Evolutionary conservation across 2,113 vertebrate species (phyloP).

Genomic region (Thinocorus orbignyianus): DNA sequence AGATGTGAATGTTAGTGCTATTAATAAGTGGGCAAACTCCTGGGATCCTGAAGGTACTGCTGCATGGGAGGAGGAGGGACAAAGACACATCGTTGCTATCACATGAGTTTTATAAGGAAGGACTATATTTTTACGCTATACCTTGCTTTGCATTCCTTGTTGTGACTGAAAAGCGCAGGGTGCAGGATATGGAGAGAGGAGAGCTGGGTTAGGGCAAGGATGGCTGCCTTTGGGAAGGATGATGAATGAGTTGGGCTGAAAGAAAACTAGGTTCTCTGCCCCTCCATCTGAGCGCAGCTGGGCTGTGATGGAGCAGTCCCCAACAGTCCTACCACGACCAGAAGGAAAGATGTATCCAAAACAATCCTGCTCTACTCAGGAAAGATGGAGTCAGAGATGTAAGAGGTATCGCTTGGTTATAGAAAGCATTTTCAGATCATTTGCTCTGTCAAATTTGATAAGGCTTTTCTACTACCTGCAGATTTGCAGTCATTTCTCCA

Average conservation of each 20-base stretch:
- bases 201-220: background rate
- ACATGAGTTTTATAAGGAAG: background rate
- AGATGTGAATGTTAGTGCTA: constrained; percentile 43
- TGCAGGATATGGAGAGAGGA: background rate
- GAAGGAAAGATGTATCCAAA: background rate
- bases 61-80: background rate
- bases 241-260: background rate
- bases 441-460: background rate
- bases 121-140: background rate
- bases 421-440: background rate
- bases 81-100: background rate
- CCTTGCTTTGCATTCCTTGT: background rate
- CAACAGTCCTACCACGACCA: background rate
- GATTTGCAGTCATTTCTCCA: background rate
- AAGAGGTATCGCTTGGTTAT: background rate
- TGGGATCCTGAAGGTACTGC: constrained; percentile 26
- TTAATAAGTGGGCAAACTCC: constrained; percentile 27
- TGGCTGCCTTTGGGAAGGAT: background rate
- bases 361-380: background rate
- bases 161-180: background rate
- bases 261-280: background rate
- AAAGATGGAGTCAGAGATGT: background rate
- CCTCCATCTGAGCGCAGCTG: background rate
- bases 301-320: background rate
- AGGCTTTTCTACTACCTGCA: background rate